Evolutionary conservation across 2,888 invertebrate genomes (phyloP), one percentile per base, ranked within the genome.

Genomic region (Metalampra italica): DNA sequence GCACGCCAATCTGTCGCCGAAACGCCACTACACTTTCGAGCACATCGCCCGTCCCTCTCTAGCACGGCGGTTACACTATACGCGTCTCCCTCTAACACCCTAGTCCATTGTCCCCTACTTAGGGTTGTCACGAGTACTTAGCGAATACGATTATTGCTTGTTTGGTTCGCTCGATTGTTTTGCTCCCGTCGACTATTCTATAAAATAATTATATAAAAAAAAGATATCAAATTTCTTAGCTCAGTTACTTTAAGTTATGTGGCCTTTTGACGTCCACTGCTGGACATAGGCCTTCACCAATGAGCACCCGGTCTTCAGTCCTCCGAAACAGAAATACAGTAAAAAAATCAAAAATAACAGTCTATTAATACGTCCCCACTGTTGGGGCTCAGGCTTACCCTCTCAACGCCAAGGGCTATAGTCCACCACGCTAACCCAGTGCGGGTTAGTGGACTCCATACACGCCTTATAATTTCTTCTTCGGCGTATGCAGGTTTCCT

Each of bases 1-100:
- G 88, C 82, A 81, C 82, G 80, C 74, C 88, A 89, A 89, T 89
- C 88, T 88, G 88, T 88, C 88, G 87, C 74, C 78, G 76, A 76
- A 75, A 78, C 77, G 75, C 76, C 75, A 78, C 73, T 78, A 70
- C 75, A 73, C 71, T 37, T 29, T 70, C 62, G 71, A 71, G 67
- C 72, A 70, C 64, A 59, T 64, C 54, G 29, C 7, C 54, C 51
- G 0, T 79, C 80, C 53, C 74, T 29, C 39, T 77, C 73, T 41
- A 50, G 52, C 69, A 5, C 9, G 1, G 11, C 11, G 1, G 9
- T 5, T n/a, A 4, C 1, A 7, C 7, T 47, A 65, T 60, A 11
- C 9, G 54, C 52, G 7, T 72, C 74, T 53, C 74, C 38, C 43
- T 75, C 71, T 32, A 57, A 71, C 76, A 55, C 78, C 78, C 79